Evolutionary conservation across 2,797 vertebrate species (phyloP).

Genomic region (Prionace glauca): DNA sequence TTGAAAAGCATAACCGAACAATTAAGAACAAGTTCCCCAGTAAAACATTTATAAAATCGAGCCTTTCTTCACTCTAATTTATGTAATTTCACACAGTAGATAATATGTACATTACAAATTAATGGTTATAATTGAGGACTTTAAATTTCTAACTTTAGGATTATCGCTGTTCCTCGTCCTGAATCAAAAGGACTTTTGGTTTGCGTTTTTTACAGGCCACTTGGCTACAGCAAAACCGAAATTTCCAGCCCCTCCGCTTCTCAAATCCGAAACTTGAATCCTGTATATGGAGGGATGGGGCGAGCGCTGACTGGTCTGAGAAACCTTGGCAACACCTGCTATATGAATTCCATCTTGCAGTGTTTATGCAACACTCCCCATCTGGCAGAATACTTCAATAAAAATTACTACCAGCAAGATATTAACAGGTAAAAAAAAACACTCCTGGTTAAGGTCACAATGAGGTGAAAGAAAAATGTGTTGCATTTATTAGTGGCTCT

Average conservation of each 20-base stretch:
- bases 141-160: too few relatives aligned
- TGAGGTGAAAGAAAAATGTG: neutral
- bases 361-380: slow-evolving; percentile 87
- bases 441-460: neutral
- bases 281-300: slow-evolving; percentile 82
- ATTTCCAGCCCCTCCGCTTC: slow-evolving; percentile 83
- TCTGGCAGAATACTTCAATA: slow-evolving; percentile 89
- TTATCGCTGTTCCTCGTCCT: neutral
- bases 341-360: slow-evolving; percentile 97
- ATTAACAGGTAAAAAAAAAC: slow-evolving; percentile 79
- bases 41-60: neutral
- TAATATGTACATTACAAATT: neutral
- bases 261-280: slow-evolving; percentile 91
- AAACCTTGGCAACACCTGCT: slow-evolving; percentile 96
- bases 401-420: slow-evolving; percentile 80
- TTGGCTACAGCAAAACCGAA: slow-evolving; percentile 76
- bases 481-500: neutral
- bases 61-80: neutral
- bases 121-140: neutral
- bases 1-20: neutral
- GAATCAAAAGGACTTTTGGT: neutral
- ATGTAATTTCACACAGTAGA: neutral
- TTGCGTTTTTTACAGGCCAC: slow-evolving; percentile 56
- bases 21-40: neutral
- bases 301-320: slow-evolving; percentile 88